phyloP scores from a whole-genome alignment of 2,113 vertebrate species.

The Antennarius striatus region DNA sequence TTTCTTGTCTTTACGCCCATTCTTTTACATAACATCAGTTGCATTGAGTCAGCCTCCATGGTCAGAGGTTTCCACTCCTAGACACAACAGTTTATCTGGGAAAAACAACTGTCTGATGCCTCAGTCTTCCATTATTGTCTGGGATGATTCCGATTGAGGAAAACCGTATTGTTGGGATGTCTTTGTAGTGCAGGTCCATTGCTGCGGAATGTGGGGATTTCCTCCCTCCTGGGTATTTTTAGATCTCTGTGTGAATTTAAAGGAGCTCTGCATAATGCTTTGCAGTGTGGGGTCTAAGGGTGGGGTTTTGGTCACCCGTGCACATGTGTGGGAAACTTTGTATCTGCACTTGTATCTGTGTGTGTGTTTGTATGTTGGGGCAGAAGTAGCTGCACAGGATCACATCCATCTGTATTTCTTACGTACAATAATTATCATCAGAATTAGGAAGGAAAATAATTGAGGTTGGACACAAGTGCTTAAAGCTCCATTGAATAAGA shows the following conservation, averaged over 20 bases:
- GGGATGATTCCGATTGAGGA: conserved; percentile 76
- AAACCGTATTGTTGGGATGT: conserved; percentile 75
- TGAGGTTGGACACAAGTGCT: not conserved
- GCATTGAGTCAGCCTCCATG: conserved; percentile 65
- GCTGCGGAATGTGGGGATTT: conserved; percentile 76
- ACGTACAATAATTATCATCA: not conserved
- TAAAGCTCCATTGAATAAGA: conserved; percentile 31
- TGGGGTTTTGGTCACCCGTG: conserved; percentile 45
- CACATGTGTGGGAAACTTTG: conserved; percentile 61
- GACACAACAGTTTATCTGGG: conserved; percentile 80
- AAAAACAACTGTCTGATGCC: conserved; percentile 75
- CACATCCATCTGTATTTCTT: too few species aligned
- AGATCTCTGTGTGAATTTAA: conserved; percentile 72
- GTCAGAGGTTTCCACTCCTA: conserved; percentile 76
- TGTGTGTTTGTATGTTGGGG: not conserved
- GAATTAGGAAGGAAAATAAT: not conserved
- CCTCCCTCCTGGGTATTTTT: conserved; percentile 77
- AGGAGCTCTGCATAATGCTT: conserved; percentile 53
- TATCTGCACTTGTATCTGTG: conserved; percentile 35
- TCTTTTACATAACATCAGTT: conserved; percentile 68
- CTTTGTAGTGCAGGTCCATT: conserved; percentile 78
- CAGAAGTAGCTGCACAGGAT: not conserved
- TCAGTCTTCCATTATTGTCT: conserved; percentile 80
- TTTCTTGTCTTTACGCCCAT: conserved; percentile 58
- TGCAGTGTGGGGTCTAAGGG: conserved; percentile 61